Evolutionary conservation across 2,113 vertebrate genomes (phyloP).

Genomic region (Hypocryptadius cinnamomeus): DNA sequence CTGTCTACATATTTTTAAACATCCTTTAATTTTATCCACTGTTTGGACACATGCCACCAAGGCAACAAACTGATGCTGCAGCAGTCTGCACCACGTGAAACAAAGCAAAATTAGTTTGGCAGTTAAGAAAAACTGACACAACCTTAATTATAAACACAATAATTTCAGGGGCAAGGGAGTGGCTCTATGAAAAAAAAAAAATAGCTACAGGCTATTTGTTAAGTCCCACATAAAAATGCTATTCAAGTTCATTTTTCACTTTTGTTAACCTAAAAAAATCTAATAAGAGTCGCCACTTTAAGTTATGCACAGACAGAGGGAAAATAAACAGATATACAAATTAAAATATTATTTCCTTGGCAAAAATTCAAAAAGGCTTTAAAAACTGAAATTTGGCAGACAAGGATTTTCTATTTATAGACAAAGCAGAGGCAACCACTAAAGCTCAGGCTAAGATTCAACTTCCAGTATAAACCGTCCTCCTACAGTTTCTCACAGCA

Average conservation of each 20-base stretch:
- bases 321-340: constrained; percentile 54
- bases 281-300: background rate
- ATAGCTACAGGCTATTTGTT: background rate
- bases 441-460: background rate
- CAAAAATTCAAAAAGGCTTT: background rate
- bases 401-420: constrained; percentile 44
- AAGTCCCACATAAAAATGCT: background rate
- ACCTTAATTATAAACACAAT: background rate
- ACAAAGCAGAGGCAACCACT: background rate
- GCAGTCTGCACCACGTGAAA: background rate
- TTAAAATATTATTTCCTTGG: constrained; percentile 45
- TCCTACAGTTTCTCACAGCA: constrained; percentile 39
- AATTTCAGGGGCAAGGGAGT: background rate
- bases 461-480: constrained; percentile 3
- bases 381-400: constrained; percentile 32
- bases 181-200: background rate
- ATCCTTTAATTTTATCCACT: constrained; percentile 13
- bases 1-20: constrained; percentile 32
- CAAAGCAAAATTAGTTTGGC: background rate
- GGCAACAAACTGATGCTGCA: constrained; percentile 7
- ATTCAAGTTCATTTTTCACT: background rate
- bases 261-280: background rate
- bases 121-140: background rate
- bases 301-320: background rate
- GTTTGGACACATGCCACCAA: constrained; percentile 40